Base-by-base conservation (phyloP, 2,888 invertebrate species). In the Pantelozetes paolii region DNA sequence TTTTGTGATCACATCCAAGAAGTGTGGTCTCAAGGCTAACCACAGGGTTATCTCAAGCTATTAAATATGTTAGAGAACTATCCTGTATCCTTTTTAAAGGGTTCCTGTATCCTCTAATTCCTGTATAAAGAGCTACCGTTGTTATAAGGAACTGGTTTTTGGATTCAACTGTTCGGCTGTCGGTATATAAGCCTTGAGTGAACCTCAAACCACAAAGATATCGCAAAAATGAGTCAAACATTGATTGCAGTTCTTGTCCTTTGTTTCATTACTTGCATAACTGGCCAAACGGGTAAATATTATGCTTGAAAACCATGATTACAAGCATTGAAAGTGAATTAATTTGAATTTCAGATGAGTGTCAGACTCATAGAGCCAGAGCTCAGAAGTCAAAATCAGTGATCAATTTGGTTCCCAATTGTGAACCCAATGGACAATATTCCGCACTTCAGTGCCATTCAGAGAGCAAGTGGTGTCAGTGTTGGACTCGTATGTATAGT, bases 361-460 rank as follows among this genome's bases (percentile, higher is more conserved):
- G 67, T 13, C n/a, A 67, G n/a, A 42, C 1, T 1, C 42, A 20
- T 9, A 15, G 67, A 40, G 42, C 18, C 13, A 40, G 15, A 42
- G 67, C 67, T 15, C 67, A 67, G 40, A 42, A 9, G 23, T 23
- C 40, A 1, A 67, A 5, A 2, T 42, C 67, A 13, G 23, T 23
- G 9, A n/a, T 23, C 13, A 67, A 67, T 20, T 67, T 72, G 48
- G 40, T 74, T 0, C 74, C 74, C 13, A 45, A 71, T 20, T 74
- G 74, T 59, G 40, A 71, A 28, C 40, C 57, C 9, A 45, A 71
- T 23, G 74, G 74, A n/a, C 23, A 71, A 2, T 74, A 71, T 32
- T 59, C 71, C 3, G 18, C 32, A 9, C 59, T 74, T 40, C 74
- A 74, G 28, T 74, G 74, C 59, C 74, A 74, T 50, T 30, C 36